Evolutionary conservation across 2,113 vertebrate species (phyloP), one percentile per base, ranked within the genome.

Genomic region (Platichthys flesus): DNA sequence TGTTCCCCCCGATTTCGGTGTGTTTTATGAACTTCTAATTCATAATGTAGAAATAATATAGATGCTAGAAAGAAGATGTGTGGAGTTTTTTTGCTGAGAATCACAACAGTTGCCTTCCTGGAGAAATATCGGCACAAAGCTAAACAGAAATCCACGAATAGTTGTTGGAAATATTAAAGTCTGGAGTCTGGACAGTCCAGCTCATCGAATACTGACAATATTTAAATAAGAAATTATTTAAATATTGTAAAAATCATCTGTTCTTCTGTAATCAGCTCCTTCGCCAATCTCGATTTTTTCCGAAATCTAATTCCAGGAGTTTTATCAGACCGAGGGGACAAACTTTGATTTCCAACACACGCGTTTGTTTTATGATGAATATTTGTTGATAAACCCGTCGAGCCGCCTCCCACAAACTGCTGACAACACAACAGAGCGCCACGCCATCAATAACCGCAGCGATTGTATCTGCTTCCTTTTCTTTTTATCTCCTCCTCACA

Each of bases 401-500:
- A 31, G 55, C 66, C 13, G 51, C 31, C 72, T 65, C 21, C 51
- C 18, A 42, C 65, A 86, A 88, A 83, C 40, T 28, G 85, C 89
- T 88, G 85, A 89, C 87, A 64, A 64, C 69, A 81, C 81, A 82
- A 71, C 71, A 16, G 16, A 15, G 15, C 14, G 40, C 51, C 12
- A 12, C 26, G 15, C 52, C 77, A 86, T 89, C 74, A 74, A 79
- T 89, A 85, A 79, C 51, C 52, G 68, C 65, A 24, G 37, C 0
- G 85, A 90, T 89, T 47, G 21, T 76, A 89, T 89, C 85, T 76
- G n/a, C 55, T 64, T 69, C 70, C 42, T 61, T 72, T 31, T 31
- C 1, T 31, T 31, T 31, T 74, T 68, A 72, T 83, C 70, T 72
- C 72, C 73, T 70, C 63, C 76, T 75, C 74, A 66, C 67, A 78